Percentiles rank a stretch among this genome's conserved stretches.
Evolutionary conservation across 37 sponge, comb jelly and placozoan species (phyloP).

Genomic region (Geodia barretti): DNA sequence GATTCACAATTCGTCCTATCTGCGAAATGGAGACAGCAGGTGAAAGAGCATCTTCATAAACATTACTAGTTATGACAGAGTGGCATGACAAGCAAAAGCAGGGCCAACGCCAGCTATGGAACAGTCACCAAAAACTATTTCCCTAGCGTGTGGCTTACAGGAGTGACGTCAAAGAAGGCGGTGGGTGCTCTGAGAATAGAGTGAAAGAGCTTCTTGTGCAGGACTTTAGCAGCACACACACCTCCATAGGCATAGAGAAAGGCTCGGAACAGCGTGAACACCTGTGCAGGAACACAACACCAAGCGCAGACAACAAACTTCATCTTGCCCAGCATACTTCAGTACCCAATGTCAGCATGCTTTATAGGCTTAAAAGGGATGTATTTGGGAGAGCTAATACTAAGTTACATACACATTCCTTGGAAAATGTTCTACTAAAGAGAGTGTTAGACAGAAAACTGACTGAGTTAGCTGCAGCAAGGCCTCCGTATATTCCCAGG

Average conservation of each 20-base stretch:
- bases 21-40: conserved; percentile 7
- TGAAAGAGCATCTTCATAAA: neutral
- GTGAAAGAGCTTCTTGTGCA: conserved; percentile 78
- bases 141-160: too few species aligned
- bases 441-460: too few species aligned
- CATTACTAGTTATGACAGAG: neutral
- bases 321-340: neutral
- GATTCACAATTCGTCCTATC: conserved; percentile 88
- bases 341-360: neutral
- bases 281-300: conserved; percentile 21
- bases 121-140: too few species aligned
- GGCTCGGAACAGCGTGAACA: conserved; percentile 92
- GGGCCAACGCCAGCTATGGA: too few species aligned
- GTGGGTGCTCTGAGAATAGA: conserved; percentile 80
- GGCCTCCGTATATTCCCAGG: conserved; percentile 84
- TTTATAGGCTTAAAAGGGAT: neutral
- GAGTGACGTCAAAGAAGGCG: conserved; percentile 91
- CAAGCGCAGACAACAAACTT: neutral
- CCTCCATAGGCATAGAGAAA: conserved; percentile 96
- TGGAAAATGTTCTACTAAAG: neutral
- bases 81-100: neutral
- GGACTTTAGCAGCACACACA: conserved; percentile 79
- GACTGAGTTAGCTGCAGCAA: conserved; percentile 89
- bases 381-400: conserved; percentile 3
- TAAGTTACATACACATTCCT: too few species aligned